phyloP scores from a whole-genome alignment of 2,113 vertebrate genomes.

The Prunella fulvescens region DNA sequence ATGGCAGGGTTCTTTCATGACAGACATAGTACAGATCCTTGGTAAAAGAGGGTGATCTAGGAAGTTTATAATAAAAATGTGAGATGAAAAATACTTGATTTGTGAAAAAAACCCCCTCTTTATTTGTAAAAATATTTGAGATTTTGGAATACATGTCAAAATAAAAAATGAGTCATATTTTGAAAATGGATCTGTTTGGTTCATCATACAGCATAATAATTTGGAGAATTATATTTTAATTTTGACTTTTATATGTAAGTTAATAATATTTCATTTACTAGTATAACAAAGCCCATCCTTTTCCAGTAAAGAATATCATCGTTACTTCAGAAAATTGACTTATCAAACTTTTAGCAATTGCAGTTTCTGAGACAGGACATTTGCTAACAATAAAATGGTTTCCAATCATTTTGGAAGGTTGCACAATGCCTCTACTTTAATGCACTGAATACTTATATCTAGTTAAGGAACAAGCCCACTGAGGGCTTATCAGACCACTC shows the following conservation, averaged over 20 bases:
- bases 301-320: not conserved
- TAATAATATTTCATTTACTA: not conserved
- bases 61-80: not conserved
- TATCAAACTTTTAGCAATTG: not conserved
- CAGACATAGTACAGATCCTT: not conserved
- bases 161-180: not conserved
- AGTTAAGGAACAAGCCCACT: not conserved
- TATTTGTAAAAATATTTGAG: not conserved
- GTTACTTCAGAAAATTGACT: not conserved
- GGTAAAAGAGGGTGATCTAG: not conserved
- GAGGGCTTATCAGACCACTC: not conserved
- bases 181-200: not conserved
- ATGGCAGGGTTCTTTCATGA: not conserved
- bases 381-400: not conserved
- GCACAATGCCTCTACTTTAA: not conserved
- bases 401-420: not conserved
- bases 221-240: not conserved
- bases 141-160: not conserved
- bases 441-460: not conserved
- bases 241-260: not conserved
- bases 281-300: not conserved
- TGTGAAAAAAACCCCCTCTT: not conserved
- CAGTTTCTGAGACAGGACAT: not conserved
- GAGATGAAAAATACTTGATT: not conserved
- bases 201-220: not conserved